phyloP scores from a whole-genome alignment of 1,140 invertebrate species.

The Araneus ventricosus region DNA sequence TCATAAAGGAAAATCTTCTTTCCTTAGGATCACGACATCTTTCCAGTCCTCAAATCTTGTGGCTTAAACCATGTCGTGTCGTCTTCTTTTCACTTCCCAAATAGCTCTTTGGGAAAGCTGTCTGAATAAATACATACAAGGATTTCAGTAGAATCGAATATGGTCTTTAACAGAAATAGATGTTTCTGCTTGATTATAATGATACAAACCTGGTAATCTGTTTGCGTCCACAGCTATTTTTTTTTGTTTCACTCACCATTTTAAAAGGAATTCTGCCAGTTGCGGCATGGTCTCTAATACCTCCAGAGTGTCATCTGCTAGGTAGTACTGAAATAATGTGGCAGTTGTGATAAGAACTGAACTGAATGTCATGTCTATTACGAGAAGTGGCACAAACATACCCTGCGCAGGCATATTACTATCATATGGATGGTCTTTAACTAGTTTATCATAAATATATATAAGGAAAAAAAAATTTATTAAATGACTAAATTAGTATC shows the following conservation, averaged over 20 bases:
- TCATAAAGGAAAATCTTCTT: conserved; percentile 89
- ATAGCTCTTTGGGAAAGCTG: conserved; percentile 59
- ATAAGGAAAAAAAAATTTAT: too few relatives aligned
- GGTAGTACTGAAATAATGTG: conserved; percentile 84
- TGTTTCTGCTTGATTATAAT: not conserved
- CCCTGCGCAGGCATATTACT: too few relatives aligned
- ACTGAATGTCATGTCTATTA: too few relatives aligned
- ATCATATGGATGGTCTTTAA: too few relatives aligned
- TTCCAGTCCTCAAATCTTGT: conserved; percentile 90
- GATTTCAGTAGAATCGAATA: not conserved
- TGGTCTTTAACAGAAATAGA: not conserved
- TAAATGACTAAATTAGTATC: too few relatives aligned
- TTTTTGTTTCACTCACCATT: conserved; percentile 86
- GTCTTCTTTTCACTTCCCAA: conserved; percentile 54
- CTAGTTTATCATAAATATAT: too few relatives aligned
- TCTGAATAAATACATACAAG: not conserved
- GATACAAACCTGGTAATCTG: conserved; percentile 36
- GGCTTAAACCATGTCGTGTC: conserved; percentile 48
- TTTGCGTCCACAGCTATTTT: conserved; percentile 84
- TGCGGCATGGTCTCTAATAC: conserved; percentile 86
- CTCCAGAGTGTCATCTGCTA: conserved; percentile 89
- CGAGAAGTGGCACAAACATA: too few relatives aligned
- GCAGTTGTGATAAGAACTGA: too few relatives aligned
- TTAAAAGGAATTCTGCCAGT: conserved; percentile 88
- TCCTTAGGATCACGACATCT: conserved; percentile 88